Conservation (phyloP, 2,113 vertebrate genomes). For the Laterallus jamaicensis region DNA sequence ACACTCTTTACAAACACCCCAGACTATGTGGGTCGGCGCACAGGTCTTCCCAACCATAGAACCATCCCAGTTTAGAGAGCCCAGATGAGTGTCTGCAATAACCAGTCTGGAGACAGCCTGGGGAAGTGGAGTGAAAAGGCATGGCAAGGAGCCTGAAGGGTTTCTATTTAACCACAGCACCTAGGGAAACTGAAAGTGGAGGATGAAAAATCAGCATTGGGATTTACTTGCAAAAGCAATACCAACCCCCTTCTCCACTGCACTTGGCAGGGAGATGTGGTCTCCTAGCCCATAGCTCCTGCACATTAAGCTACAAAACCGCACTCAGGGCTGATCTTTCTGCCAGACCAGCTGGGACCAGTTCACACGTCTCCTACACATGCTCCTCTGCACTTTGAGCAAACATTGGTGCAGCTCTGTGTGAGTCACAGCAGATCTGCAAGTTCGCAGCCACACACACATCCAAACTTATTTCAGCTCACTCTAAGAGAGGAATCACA, state of each 20-base stretch:
- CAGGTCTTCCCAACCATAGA: not conserved
- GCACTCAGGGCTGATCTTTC: not conserved
- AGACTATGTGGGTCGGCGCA: not conserved
- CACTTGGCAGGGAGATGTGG: not conserved
- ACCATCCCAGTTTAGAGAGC: not conserved
- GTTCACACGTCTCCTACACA: not conserved
- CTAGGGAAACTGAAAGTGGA: not conserved
- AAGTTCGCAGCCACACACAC: not conserved
- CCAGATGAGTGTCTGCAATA: not conserved
- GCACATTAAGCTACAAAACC: not conserved
- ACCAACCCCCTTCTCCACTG: not conserved
- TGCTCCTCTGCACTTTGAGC: not conserved
- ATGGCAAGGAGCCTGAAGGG: not conserved
- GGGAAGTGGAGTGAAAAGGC: not conserved
- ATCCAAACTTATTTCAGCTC: not conserved
- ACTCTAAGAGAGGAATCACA: not conserved
- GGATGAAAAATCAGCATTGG: not conserved
- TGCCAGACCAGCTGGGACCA: slow-evolving; percentile 24
- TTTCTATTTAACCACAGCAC: not conserved
- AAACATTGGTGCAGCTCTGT: not conserved
- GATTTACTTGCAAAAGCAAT: not conserved
- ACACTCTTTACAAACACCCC: not conserved
- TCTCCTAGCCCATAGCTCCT: not conserved
- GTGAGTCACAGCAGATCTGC: not conserved
- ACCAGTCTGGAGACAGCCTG: not conserved